These are phyloP conservation scores for Bucorvus abyssinicus DNA, from an alignment of 2,797 vertebrate species.

Conservation along the genomic window DNA sequence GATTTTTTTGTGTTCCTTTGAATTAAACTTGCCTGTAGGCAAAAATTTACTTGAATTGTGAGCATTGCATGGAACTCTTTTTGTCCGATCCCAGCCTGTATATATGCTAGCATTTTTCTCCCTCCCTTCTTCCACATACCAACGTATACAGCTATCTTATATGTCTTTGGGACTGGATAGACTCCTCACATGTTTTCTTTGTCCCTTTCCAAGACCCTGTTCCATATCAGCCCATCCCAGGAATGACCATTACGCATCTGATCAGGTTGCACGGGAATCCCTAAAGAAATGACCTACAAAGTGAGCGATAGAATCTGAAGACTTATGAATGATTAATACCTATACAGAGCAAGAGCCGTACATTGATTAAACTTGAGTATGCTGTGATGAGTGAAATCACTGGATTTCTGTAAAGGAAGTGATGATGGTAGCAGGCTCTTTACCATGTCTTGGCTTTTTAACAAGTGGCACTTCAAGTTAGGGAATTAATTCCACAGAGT, in stretches of 20 bases:
- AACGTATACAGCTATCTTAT: background rate
- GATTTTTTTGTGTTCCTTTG: background rate
- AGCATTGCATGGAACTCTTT: background rate
- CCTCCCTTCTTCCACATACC: background rate
- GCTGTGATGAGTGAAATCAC: conserved; percentile 46
- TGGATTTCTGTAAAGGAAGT: conserved; percentile 36
- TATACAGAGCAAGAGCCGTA: background rate
- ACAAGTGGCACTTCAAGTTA: conserved; percentile 60
- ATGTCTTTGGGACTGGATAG: background rate
- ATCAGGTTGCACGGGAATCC: background rate
- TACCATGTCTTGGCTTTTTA: conserved; percentile 47
- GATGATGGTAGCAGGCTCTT: conserved; percentile 32
- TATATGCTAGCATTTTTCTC: background rate
- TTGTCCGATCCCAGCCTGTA: background rate
- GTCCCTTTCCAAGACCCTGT: background rate
- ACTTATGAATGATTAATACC: conserved; percentile 45
- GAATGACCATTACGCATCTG: background rate
- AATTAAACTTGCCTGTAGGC: background rate
- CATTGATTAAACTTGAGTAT: conserved; percentile 51
- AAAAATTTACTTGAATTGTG: background rate
- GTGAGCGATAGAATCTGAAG: background rate
- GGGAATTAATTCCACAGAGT: conserved; percentile 52
- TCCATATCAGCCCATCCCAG: background rate
- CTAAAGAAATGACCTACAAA: conserved; percentile 21
- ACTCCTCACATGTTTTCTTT: background rate